Base-by-base conservation (phyloP, 2,888 invertebrate species). In the Seira sanloemensis region DNA sequence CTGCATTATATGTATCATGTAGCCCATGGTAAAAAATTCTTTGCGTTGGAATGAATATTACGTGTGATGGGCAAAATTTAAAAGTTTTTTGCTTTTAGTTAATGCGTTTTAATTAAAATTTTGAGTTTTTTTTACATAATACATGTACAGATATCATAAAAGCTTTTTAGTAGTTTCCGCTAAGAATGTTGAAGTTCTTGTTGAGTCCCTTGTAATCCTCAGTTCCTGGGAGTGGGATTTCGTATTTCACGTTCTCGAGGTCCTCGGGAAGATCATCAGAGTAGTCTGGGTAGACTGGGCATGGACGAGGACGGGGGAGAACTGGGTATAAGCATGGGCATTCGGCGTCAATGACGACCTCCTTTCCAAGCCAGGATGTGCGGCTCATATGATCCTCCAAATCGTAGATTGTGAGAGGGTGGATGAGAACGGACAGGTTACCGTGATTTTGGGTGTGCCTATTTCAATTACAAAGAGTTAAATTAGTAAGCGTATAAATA, bases 381-480 rank as follows among this genome's bases (percentile, higher is more conserved):
- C 89, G 69, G 2, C 69, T 19, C 1, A 88, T 88, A 27, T 89
- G 89, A 50, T 89, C 89, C 25, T 77, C 1, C 9, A 88, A 77
- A 86, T 89, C 89, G 9, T 65, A 84, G 23, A 87, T 27, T 0
- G 89, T 89, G 1, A 89, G 73, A 0, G 89, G 88, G 76, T 89
- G 89, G 0, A 89, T 75, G 2, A 89, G 78, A 62, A 89, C 73
- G 4, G 87, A 83, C 0, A 89, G 69, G 66, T 89, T 88, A 24
- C 88, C 88, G 76, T 84, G 89, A 82, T 88, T 89, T 79, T 85
- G 72, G 84, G 82, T n/a, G n/a, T n/a, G n/a, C n/a, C n/a, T n/a
- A n/a, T 9, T 46, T 46, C 46, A 46, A 9, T 46, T 46, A 9
- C 12, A n/a, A n/a, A n/a, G n/a, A n/a, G n/a, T n/a, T n/a, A n/a